Conservation (phyloP, 2,888 invertebrate species). For the Campoplex capitator region DNA sequence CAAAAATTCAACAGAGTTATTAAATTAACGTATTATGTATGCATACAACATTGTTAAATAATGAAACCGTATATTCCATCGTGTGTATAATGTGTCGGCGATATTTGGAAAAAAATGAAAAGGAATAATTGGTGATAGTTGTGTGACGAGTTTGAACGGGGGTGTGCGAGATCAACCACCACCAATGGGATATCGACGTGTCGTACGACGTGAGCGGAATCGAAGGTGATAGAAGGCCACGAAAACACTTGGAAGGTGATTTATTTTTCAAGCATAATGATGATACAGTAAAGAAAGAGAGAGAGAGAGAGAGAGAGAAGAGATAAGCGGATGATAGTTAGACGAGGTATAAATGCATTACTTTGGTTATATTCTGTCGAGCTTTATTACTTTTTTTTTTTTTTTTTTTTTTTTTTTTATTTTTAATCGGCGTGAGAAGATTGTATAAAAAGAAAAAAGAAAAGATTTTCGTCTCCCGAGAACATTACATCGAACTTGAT, state of each 20-base stretch:
- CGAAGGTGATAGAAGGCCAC: conserved; percentile 65
- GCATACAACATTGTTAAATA: conserved; percentile 58
- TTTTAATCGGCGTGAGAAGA: conserved; percentile 48
- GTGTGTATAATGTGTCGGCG: conserved; percentile 40
- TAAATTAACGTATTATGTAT: not conserved
- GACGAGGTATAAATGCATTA: conserved; percentile 53
- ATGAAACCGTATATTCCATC: conserved; percentile 56
- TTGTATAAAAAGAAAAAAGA: not conserved
- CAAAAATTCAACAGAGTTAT: not conserved
- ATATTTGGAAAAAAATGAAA: conserved; percentile 13
- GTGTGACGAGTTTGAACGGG: conserved; percentile 65
- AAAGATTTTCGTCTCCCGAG: conserved; percentile 4
- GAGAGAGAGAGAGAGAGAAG: conserved; percentile 18
- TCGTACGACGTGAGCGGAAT: conserved; percentile 71
- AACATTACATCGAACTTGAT: conserved; percentile 48
- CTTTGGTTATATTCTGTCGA: conserved; percentile 44
- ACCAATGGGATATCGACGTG: conserved; percentile 73
- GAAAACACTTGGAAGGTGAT: too few relatives aligned
- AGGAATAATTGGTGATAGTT: conserved; percentile 55
- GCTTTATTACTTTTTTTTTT: conserved; percentile 51
- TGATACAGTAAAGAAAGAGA: not conserved
- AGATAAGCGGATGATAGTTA: conserved; percentile 46
- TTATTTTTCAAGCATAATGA: too few relatives aligned
- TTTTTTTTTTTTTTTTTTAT: too few relatives aligned
- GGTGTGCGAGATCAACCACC: conserved; percentile 78